Evolutionary conservation across 2,888 invertebrate genomes (phyloP), one percentile per base, ranked within the genome.

Genomic region (Sarcophaga rosellei): DNA sequence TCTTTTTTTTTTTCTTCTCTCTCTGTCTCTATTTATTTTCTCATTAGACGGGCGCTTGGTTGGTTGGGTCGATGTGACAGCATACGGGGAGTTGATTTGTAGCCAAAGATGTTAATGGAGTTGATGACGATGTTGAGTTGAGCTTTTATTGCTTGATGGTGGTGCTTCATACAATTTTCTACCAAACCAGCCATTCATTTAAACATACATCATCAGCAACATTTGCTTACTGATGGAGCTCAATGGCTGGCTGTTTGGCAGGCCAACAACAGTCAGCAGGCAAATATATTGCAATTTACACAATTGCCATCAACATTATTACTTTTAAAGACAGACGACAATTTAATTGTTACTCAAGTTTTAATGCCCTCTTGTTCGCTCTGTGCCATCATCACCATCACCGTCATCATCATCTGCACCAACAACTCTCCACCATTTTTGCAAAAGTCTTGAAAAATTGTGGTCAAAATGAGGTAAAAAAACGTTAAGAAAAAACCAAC

Each of bases 291-390:
- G 35, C 35, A 35, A 35, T 35, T 35, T 53, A 53, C 53, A 53
- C 53, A 53, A 53, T 17, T 53, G 12, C 53, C 17, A 53, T 53
- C 53, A 53, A 53, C 53, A 53, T 53, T 53, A 81, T 45, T 74
- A 75, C 69, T 45, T 45, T 57, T 15, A n/a, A 57, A 69, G 80
- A 77, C 80, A 63, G 80, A 83, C 74, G 80, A 82, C 79, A 72
- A 83, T 83, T 86, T 81, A 83, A 86, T 86, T 86, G 86, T 86
- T 83, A 74, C 74, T 83, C 80, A 80, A 80, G 76, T 83, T 86
- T 83, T 76, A 68, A 69, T 77, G 81, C 17, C 80, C 70, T 53
- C 17, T 53, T 76, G n/a, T 63, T 70, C 62, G 53, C 35, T 63
- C 35, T 44, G n/a, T 66, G n/a, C 53, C n/a, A 66, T 35, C 35